These are phyloP conservation scores for Clamator glandarius DNA, from an alignment of 2,797 vertebrate genomes.

Conservation along the genomic window DNA sequence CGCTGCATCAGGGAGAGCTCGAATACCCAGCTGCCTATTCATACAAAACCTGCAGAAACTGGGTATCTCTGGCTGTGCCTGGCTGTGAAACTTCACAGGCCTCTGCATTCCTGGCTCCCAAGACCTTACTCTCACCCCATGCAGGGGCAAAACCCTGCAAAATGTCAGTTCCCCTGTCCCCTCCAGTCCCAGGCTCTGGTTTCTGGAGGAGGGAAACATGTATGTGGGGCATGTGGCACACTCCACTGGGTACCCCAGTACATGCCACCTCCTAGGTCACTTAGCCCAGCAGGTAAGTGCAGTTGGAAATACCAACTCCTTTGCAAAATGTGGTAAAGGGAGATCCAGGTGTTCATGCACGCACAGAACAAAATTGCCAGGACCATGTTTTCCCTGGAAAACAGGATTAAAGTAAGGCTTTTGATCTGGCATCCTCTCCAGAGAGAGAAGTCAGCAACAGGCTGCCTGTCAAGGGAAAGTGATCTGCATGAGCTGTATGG, in stretches of 20 bases:
- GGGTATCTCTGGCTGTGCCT: not conserved
- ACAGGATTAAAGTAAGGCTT: not conserved
- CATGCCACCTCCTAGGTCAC: not conserved
- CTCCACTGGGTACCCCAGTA: accelerated
- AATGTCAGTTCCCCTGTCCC: not conserved
- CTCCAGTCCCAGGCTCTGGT: not conserved
- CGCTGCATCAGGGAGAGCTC: not conserved
- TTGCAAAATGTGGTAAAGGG: not conserved
- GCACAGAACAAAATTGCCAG: not conserved
- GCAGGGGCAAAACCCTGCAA: not conserved
- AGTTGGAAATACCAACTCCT: not conserved
- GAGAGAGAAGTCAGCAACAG: not conserved
- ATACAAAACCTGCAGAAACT: not conserved
- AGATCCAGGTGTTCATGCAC: not conserved
- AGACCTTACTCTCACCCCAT: accelerated
- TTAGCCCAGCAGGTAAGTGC: not conserved
- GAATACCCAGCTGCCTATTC: not conserved
- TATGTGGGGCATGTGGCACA: accelerated
- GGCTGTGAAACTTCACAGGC: accelerated
- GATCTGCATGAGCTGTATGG: accelerated
- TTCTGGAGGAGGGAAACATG: not conserved
- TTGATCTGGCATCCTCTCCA: not conserved
- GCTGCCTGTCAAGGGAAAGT: not conserved
- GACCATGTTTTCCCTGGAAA: not conserved
- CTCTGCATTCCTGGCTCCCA: not conserved